phyloP scores from a whole-genome alignment of 2,113 vertebrate species.

The Odontophorus gujanensis region DNA sequence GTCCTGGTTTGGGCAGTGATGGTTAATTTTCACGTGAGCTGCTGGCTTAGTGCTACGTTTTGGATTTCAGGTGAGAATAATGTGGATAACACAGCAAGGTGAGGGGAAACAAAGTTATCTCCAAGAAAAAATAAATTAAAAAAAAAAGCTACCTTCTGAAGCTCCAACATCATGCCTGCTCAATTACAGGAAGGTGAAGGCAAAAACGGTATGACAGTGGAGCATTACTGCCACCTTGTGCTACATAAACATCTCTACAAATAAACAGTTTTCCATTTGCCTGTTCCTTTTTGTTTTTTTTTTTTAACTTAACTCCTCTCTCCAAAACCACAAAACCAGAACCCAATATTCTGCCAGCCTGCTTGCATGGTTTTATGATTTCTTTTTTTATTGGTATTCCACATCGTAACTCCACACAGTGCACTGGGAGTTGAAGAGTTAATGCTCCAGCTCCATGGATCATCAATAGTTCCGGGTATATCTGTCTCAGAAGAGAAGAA shows the following conservation, averaged over 20 bases:
- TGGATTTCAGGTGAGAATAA: neutral
- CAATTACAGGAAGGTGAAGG: neutral
- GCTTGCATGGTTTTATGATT: too few species aligned
- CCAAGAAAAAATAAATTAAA: neutral
- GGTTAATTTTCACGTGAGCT: neutral
- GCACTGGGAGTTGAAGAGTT: too few species aligned
- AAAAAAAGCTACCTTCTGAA: neutral
- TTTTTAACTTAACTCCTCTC: neutral
- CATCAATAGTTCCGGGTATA: too few species aligned
- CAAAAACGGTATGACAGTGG: neutral
- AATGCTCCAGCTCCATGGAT: too few species aligned
- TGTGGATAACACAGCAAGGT: neutral
- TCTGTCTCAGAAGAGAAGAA: too few species aligned
- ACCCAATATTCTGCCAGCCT: fast-evolving
- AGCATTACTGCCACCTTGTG: slow-evolving; percentile 57
- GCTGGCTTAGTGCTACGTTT: neutral
- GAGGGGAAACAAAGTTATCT: neutral
- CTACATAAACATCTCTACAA: neutral
- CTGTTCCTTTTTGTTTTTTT: neutral
- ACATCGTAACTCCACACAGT: too few species aligned
- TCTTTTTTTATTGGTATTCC: too few species aligned
- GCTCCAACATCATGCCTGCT: neutral
- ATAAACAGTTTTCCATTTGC: neutral
- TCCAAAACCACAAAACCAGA: neutral
- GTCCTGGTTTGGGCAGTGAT: neutral